Conservation (phyloP, 1,140 invertebrate genomes). For the Branchinecta lynchi region DNA sequence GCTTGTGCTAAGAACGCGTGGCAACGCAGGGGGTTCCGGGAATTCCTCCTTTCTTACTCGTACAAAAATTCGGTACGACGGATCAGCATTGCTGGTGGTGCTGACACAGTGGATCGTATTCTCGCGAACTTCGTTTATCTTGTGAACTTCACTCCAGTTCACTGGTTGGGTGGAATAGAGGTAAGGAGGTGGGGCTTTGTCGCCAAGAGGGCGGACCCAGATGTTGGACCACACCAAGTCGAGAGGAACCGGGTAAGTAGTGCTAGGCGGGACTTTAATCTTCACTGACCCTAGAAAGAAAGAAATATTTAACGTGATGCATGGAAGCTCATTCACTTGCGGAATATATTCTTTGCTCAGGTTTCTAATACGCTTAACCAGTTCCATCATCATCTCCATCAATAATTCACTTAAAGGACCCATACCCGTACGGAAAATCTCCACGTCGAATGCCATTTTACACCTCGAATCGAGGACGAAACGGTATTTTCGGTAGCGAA, state of each 20-base stretch:
- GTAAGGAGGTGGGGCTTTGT: slow-evolving; percentile 31
- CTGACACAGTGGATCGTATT: slow-evolving; percentile 34
- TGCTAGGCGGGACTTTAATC: slow-evolving; percentile 26
- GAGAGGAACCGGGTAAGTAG: slow-evolving; percentile 44
- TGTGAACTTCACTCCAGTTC: slow-evolving; percentile 45
- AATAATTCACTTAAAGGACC: no score
- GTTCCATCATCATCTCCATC: no score
- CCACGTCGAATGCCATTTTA: no score
- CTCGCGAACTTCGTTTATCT: slow-evolving; percentile 40
- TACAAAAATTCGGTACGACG: slow-evolving; percentile 47
- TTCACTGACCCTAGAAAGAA: slow-evolving; percentile 26
- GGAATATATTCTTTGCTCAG: no score
- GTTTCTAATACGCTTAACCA: no score
- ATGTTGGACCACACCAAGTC: slow-evolving; percentile 37
- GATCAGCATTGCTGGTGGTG: slow-evolving; percentile 29
- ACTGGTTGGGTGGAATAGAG: slow-evolving; percentile 45
- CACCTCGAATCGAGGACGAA: no score
- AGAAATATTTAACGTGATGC: neutral
- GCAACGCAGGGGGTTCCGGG: slow-evolving; percentile 42
- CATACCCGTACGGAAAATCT: no score
- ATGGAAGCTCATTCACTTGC: no score
- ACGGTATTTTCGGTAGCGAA: no score
- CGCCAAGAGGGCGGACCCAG: slow-evolving; percentile 39
- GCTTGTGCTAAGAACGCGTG: slow-evolving; percentile 21
- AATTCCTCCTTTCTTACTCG: slow-evolving; percentile 61